Base-by-base conservation (phyloP, 2,113 vertebrate genomes). In the Pelusios castaneus region DNA sequence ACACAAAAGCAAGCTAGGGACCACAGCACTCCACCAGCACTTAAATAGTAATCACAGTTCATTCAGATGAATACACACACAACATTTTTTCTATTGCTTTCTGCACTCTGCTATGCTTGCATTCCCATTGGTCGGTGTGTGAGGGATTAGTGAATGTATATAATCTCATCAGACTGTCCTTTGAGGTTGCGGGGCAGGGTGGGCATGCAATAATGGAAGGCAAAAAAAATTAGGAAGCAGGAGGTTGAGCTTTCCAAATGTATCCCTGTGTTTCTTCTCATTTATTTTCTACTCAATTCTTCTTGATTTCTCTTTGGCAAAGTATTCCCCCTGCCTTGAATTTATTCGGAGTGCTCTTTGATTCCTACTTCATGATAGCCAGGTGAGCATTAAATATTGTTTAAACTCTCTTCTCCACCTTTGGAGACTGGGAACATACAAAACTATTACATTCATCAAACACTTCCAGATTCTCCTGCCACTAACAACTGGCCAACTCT, bases 11-110 rank as follows among this genome's bases (percentile, higher is more conserved):
- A 79, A 67, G 78, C 78, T 70, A 25, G 8, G 4, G 31, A 43
- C 22, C 87, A 8, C 49, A n/a, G n/a, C n/a, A n/a, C n/a, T n/a
- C n/a, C 90, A 79, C 11, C 22, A 34, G 25, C 9, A 4, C 25
- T 79, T 41, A 41, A 49, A 55, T 89, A 29, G 0, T 11, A 49
- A n/a, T 13, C 29, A 5, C 1, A 22, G 12, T 29, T 80, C 0
- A 0, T 45, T 91, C 41, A 2, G 34, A n/a, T 67, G 17, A 67
- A 31, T 63, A n/a, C 60, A 63, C 31, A 34, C 31, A n/a, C 6
- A 29, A 63, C 60, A 5, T 70, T 43, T 27, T 45, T 76, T 43
- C 24, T 41, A 76, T 27, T 76, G 22, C 41, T 29, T 76, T 45
- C 73, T 76, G 19, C 24, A 43, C 41, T 27, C 73, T 6, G n/a